Evolutionary conservation across 2,888 invertebrate species (phyloP), one percentile per base, ranked within the genome.

Genomic region (Tetropium fuscum): DNA sequence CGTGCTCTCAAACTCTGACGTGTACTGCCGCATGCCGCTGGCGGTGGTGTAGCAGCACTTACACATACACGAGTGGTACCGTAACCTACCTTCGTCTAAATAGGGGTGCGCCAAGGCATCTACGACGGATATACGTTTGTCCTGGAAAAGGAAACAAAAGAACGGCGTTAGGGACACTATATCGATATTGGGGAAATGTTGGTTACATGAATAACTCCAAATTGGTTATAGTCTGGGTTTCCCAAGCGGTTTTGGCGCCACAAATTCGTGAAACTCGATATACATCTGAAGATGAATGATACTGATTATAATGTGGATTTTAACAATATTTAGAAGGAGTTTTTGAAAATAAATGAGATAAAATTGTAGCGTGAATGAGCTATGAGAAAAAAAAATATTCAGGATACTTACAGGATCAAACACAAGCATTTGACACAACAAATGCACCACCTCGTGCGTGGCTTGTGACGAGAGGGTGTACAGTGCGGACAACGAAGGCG

Each of bases 41-140:
- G 87, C 87, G 65, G 89, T 89, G 56, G 92, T 91, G 83, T 92
- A 95, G 84, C 99, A 99, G 79, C 99, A 99, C 81, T 93, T 93
- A 87, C 99, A 99, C 99, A 99, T 99, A 83, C 99, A 99, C 65
- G 98, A 98, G 85, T 99, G 99, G 86, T 98, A 99, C 77, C 99
- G 90, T 77, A 99, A 88, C 69, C 99, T 89, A 19, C 98, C 99
- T 82, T 99, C 99, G 80, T 98, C 98, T 69, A 99, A 85, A 84
- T 98, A 99, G 4, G 97, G 97, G 85, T 98, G 98, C 53, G 95
- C 93, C 70, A 99, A 86, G 22, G 98, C 98, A 81, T 98, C 96
- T 58, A 93, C 91, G 53, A 98, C 97, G 1, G 93, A 92, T 81
- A 98, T 95, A 76, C 99, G 89, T 83, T 97, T 96, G 77, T 95